Base-by-base conservation (phyloP, 2,888 invertebrate genomes). In the Malachius bipustulatus region DNA sequence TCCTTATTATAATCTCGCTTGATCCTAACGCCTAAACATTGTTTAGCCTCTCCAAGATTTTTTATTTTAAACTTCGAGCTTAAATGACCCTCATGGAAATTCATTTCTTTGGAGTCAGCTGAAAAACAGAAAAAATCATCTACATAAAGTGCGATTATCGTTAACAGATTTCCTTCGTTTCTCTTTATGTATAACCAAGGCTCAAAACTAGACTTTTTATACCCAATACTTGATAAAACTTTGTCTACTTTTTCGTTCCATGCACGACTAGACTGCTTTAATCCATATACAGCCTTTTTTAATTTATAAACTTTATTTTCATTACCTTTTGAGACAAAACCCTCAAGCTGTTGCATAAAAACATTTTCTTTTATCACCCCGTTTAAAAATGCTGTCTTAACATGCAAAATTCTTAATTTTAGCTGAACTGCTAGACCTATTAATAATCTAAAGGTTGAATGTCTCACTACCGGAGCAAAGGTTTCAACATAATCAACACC, bases 361-460 rank as follows among this genome's bases (percentile, higher is more conserved):
- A 19, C 24, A n/a, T n/a, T n/a, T n/a, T n/a, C n/a, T n/a, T n/a
- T n/a, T n/a, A n/a, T n/a, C n/a, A n/a, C n/a, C n/a, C 38, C 40
- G 34, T 42, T 40, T 9, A 38, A 35, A 32, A 40, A 42, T 13
- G 42, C 38, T 2, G 40, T 37, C 8, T 15, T 34, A 12, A 42
- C 30, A 36, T 40, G 40, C 4, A 8, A 26, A n/a, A 40, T 41
- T 8, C 32, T 11, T 26, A 32, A 26, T 13, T 30, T 19, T n/a
- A 33, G 14, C 19, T 40, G 35, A 9, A 40, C 40, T 27, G 42
- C 16, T 30, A 47, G 32, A 4, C 44, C 44, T 13, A 48, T 31
- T 28, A 50, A 35, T 16, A 47, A 24, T 41, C 48, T 36, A 10
- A 47, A 32, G 9, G 41, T 47, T 11, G 42, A 41, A 40, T 44